phyloP scores from a whole-genome alignment of 2,113 vertebrate genomes.

The Oryzias celebensis region DNA sequence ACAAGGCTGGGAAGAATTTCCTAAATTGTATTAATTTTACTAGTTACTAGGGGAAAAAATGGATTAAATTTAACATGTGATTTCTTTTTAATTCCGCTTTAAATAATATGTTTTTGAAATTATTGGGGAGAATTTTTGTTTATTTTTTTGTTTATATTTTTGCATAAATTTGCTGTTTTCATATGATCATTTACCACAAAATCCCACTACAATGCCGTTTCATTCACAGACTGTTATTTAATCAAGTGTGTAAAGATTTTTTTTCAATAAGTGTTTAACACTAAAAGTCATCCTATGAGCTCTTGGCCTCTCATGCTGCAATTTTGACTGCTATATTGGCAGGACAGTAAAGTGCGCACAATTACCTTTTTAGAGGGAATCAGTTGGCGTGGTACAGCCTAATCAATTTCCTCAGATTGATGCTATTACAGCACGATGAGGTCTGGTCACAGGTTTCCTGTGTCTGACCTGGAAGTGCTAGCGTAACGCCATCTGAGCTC shows the following conservation, averaged over 20 bases:
- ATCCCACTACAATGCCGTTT: too few relatives aligned
- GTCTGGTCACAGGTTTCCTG: constrained; percentile 19
- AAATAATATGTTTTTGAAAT: too few relatives aligned
- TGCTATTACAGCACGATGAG: constrained; percentile 36
- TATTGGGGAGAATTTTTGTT: too few relatives aligned
- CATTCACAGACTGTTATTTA: too few relatives aligned
- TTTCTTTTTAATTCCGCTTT: too few relatives aligned
- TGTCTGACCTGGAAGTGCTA: constrained; percentile 41
- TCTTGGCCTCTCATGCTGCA: constrained; percentile 15
- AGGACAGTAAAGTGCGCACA: constrained; percentile 24
- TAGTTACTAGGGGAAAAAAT: too few relatives aligned
- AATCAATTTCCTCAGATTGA: constrained; percentile 29
- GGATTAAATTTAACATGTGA: too few relatives aligned
- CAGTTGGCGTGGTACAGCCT: constrained; percentile 42
- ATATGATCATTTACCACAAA: too few relatives aligned
- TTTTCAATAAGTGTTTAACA: constrained; percentile 37
- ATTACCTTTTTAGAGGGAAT: constrained; percentile 25
- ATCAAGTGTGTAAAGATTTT: constrained; percentile 18
- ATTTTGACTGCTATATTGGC: constrained; percentile 17
- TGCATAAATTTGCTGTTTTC: too few relatives aligned
- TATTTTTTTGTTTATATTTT: too few relatives aligned
- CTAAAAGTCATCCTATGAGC: constrained; percentile 15
- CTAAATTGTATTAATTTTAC: too few relatives aligned
- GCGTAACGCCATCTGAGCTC: constrained; percentile 43
- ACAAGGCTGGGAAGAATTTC: neutral